Conservation (phyloP, 2,888 invertebrate genomes). For the Rutpela maculata region DNA sequence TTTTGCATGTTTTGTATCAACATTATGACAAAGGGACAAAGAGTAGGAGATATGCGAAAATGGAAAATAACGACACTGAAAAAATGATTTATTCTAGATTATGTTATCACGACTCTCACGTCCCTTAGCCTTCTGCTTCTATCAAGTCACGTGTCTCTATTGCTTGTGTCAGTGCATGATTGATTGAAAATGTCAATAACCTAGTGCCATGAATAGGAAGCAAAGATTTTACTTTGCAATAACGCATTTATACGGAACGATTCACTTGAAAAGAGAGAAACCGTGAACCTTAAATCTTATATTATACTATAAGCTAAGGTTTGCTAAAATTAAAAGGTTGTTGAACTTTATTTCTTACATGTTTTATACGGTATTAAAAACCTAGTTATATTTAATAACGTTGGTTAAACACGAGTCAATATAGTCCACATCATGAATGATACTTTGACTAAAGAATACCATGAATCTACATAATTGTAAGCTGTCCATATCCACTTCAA, state of each 20-base stretch:
- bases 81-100: not conserved
- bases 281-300: not conserved
- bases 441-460: too few species aligned
- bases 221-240: not conserved
- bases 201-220: not conserved
- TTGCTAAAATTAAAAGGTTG: not conserved
- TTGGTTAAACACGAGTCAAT: too few species aligned
- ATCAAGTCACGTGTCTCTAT: not conserved
- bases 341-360: not conserved
- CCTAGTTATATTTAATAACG: too few species aligned
- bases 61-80: not conserved
- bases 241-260: not conserved
- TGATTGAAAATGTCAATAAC: constrained; percentile 7
- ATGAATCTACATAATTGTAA: too few species aligned
- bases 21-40: not conserved
- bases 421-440: too few species aligned
- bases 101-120: not conserved
- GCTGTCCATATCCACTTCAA: too few species aligned
- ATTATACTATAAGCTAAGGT: not conserved
- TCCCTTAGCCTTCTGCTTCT: not conserved
- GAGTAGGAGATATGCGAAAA: not conserved
- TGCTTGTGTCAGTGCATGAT: not conserved
- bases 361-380: too few species aligned
- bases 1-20: not conserved
- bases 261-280: not conserved